Evolutionary conservation across 2,888 invertebrate species (phyloP).

Genomic region (Tillus elongatus): DNA sequence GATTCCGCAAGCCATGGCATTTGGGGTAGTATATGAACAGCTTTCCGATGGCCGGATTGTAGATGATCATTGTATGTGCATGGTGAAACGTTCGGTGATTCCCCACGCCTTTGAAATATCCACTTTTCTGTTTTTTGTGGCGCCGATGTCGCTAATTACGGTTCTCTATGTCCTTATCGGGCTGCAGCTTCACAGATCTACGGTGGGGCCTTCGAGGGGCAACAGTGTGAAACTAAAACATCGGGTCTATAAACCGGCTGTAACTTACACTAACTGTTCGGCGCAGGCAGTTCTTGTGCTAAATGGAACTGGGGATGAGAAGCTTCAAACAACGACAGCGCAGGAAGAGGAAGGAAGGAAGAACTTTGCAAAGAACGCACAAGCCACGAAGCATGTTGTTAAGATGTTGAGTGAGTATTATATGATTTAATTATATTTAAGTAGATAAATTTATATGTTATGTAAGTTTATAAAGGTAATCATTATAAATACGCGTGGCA

Average conservation of each 20-base stretch:
- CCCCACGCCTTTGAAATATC: constrained; percentile 47
- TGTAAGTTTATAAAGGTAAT: too few relatives aligned
- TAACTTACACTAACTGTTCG: constrained; percentile 22
- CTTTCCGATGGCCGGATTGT: constrained; percentile 28
- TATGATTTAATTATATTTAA: constrained; percentile 8
- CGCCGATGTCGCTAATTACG: constrained; percentile 51
- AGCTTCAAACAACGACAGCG: constrained; percentile 15
- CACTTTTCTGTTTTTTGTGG: constrained; percentile 50
- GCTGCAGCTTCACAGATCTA: constrained; percentile 39
- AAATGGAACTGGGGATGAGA: constrained; percentile 21
- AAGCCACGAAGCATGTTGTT: constrained; percentile 42
- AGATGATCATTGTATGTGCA: constrained; percentile 35
- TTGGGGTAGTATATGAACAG: constrained; percentile 52
- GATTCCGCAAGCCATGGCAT: constrained; percentile 71
- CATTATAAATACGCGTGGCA: too few relatives aligned
- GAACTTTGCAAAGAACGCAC: constrained; percentile 37
- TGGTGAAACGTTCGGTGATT: constrained; percentile 36
- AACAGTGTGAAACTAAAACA: constrained; percentile 38
- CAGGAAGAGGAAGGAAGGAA: constrained; percentile 38
- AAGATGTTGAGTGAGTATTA: constrained; percentile 52
- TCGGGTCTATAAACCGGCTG: constrained; percentile 27
- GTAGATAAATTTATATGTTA: too few relatives aligned
- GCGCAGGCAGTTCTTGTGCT: constrained; percentile 24
- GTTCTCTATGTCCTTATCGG: constrained; percentile 47
- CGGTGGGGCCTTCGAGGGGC: constrained; percentile 31